Evolutionary conservation across 2,888 invertebrate genomes (phyloP).

Genomic region (Caenorhabditis sulstoni): DNA sequence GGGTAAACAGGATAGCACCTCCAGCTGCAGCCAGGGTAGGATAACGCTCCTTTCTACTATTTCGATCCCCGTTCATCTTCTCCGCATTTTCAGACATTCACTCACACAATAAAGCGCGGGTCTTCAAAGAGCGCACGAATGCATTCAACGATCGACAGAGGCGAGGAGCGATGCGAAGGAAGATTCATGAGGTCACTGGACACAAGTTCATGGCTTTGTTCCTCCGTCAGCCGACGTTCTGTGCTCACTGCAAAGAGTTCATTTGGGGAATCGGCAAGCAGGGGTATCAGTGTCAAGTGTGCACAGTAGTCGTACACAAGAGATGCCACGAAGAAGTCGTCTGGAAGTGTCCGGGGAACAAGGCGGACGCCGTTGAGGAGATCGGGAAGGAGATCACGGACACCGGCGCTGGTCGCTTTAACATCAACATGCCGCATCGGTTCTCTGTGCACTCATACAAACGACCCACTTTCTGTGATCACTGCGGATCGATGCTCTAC

Average conservation of each 20-base stretch:
- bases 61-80: background rate
- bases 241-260: slow-evolving; percentile 98
- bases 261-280: slow-evolving; percentile 88
- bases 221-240: slow-evolving; percentile 98
- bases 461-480: slow-evolving; percentile 98
- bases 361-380: slow-evolving; percentile 81
- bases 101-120: slow-evolving; percentile 83
- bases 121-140: slow-evolving; percentile 95
- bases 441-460: slow-evolving; percentile 94
- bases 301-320: slow-evolving; percentile 99
- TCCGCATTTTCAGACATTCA: slow-evolving; percentile 41
- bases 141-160: slow-evolving; percentile 89
- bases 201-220: slow-evolving; percentile 99
- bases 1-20: slow-evolving; percentile 36
- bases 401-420: slow-evolving; percentile 86
- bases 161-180: slow-evolving; percentile 96
- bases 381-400: slow-evolving; percentile 68
- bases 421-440: slow-evolving; percentile 98
- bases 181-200: slow-evolving; percentile 92
- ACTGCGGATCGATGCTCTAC: slow-evolving; percentile 97
- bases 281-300: slow-evolving; percentile 86
- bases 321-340: slow-evolving; percentile 96
- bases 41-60: no score
- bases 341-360: slow-evolving; percentile 98
- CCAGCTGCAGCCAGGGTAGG: slow-evolving; percentile 17